A percentile compares a stretch with the other conserved stretches of the same genome.
phyloP scores from a whole-genome alignment of 2,797 vertebrate species.

The Chiloscyllium punctatum region DNA sequence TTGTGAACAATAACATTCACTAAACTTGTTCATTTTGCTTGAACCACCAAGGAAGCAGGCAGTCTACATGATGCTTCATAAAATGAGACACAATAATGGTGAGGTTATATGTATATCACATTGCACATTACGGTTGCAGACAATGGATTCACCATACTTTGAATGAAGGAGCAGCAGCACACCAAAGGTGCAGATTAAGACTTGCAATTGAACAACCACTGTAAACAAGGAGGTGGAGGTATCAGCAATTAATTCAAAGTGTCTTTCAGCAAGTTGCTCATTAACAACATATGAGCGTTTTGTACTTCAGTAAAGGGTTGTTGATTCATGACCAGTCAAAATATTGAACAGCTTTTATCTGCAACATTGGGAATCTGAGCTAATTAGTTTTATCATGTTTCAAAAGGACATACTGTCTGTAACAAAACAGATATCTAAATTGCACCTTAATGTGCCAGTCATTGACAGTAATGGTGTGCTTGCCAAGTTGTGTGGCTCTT shows the following conservation, averaged over 20 bases:
- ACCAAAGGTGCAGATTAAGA: not conserved
- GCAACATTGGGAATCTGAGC: not conserved
- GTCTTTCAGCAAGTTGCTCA: not conserved
- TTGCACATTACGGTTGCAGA: not conserved
- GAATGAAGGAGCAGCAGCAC: not conserved
- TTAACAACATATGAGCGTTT: not conserved
- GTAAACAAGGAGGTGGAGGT: not conserved
- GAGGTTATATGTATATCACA: not conserved
- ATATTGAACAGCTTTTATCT: not conserved
- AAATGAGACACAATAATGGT: not conserved
- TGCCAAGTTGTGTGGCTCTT: not conserved
- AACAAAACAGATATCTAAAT: not conserved
- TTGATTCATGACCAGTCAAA: not conserved
- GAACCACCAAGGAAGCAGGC: not conserved
- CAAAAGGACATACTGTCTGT: not conserved
- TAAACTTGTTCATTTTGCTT: not conserved
- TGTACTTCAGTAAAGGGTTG: not conserved
- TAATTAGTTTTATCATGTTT: not conserved
- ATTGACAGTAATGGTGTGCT: not conserved
- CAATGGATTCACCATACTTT: not conserved
- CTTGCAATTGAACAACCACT: not conserved
- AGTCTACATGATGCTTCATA: not conserved
- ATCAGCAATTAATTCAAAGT: not conserved
- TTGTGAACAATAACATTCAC: not conserved
- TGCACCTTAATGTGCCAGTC: not conserved